Percentiles rank a stretch among this genome's conserved stretches.
Evolutionary conservation across 2,113 vertebrate species (phyloP).

Genomic region (Zapornia atra): DNA sequence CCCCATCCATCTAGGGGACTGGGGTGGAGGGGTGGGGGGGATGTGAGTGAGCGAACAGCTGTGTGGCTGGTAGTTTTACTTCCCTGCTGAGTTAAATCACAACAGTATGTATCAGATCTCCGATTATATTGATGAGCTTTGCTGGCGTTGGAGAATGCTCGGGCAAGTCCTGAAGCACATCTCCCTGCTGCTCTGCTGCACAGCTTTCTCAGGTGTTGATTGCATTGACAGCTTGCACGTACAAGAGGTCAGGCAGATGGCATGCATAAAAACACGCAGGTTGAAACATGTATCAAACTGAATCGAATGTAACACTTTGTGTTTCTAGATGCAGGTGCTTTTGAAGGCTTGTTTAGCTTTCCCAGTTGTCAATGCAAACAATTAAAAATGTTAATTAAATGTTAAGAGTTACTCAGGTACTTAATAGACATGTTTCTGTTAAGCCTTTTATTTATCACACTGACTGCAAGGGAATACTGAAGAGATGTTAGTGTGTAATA

Average conservation of each 20-base stretch:
- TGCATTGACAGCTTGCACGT: background rate
- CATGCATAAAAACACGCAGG: background rate
- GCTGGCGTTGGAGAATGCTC: background rate
- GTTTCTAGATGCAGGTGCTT: background rate
- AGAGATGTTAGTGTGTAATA: background rate
- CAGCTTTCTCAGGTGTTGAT: background rate
- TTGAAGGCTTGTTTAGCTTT: background rate
- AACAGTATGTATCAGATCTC: background rate
- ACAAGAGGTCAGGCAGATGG: background rate
- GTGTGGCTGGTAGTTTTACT: no score
- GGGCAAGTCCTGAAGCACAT: background rate
- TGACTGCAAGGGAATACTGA: background rate
- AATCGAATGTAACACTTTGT: background rate
- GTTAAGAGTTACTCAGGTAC: background rate
- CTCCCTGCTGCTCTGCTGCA: rapidly evolving
- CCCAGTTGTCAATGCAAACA: background rate
- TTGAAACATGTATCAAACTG: background rate
- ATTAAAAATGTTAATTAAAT: background rate
- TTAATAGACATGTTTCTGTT: background rate
- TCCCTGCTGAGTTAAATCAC: no score
- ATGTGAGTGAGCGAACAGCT: no score
- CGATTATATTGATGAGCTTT: background rate
- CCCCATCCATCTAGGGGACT: no score
- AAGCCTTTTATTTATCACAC: background rate
- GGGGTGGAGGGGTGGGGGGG: no score